Percentiles rank a stretch among this genome's conserved stretches.
These are phyloP conservation scores for Carterocephalus palaemon DNA, from an alignment of 2,888 invertebrate species.

Conservation along the genomic window DNA sequence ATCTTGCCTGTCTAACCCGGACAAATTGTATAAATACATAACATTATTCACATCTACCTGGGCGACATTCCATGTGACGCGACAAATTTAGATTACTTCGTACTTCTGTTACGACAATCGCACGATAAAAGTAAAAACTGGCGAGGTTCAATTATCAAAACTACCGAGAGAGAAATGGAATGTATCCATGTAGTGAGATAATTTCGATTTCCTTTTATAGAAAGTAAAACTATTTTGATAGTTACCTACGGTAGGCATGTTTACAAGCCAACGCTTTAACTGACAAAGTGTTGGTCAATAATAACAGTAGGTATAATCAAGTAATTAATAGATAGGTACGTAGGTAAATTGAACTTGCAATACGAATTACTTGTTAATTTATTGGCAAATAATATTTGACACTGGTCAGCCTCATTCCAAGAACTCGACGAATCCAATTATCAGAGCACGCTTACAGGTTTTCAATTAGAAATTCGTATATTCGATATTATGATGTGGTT, in stretches of 20 bases:
- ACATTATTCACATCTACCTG: slow-evolving; percentile 4
- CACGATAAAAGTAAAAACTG: slow-evolving; percentile 60
- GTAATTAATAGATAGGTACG: slow-evolving; percentile 41
- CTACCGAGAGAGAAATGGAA: slow-evolving; percentile 72
- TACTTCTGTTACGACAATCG: slow-evolving; percentile 41
- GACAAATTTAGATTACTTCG: slow-evolving; percentile 52
- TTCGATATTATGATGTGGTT: slow-evolving; percentile 3
- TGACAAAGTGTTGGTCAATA: slow-evolving; percentile 48
- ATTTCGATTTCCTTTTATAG: slow-evolving; percentile 78
- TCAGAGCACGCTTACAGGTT: slow-evolving; percentile 8
- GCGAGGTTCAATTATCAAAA: slow-evolving; percentile 66
- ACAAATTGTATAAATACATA: slow-evolving; percentile 1
- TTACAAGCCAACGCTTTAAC: slow-evolving; percentile 48
- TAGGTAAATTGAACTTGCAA: slow-evolving; percentile 35
- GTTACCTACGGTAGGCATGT: slow-evolving; percentile 49
- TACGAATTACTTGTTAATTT: slow-evolving; percentile 28
- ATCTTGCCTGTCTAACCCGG: background rate
- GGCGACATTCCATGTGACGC: slow-evolving; percentile 35
- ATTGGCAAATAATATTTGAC: slow-evolving; percentile 28
- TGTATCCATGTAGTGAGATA: slow-evolving; percentile 66
- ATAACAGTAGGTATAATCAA: slow-evolving; percentile 32
- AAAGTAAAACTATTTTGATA: slow-evolving; percentile 73
- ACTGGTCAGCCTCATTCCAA: slow-evolving; percentile 27
- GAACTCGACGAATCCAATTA: slow-evolving; percentile 12
- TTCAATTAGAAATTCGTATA: slow-evolving; percentile 10